Base-by-base conservation (phyloP, 2,797 vertebrate species). In the Menidia menidia region DNA sequence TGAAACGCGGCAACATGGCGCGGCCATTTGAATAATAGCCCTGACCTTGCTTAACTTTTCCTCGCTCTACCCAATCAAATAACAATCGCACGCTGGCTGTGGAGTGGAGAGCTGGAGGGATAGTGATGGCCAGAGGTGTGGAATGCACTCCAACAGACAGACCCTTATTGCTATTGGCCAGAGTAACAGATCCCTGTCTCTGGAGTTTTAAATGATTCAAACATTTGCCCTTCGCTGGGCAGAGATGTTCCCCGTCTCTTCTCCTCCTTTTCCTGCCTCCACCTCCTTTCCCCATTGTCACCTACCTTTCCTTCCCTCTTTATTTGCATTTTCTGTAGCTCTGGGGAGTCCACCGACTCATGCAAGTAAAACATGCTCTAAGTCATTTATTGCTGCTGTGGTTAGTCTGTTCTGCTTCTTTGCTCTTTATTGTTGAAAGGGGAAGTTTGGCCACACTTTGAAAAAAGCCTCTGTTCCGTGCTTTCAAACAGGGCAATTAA, bases 131-230 rank as follows among this genome's bases (percentile, higher is more conserved):
- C 86, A 62, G 70, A 81, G 80, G 84, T 70, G 8, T 78, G 75
- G 72, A 71, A 65, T 48, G 63, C 55, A 41, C 80, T 78, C 79
- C 78, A 65, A 68, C 81, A 89, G 59, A 82, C 70, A 84, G 78
- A 78, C 78, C 78, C 60, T 64, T 64, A 60, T 82, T 77, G 83
- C 85, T 81, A 91, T 77, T 88, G 90, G 89, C 84, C 88, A 80
- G 78, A 83, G 90, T 89, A 93, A 93, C 80, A 91, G 88, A 93
- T 93, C 85, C 75, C 30, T 25, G 77, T 92, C 92, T 89, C 92
- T 77, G 64, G 92, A 93, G 93, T 92, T 92, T 92, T 93, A 91
- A 93, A 94, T 92, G 88, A 94, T 92, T 92, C 90, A 93, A 90
- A 86, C 88, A 88, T 89, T 90, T 92, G 91, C 88, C 92, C 92